phyloP scores from a whole-genome alignment of 2,888 invertebrate species.

The Creontiades dilutus region DNA sequence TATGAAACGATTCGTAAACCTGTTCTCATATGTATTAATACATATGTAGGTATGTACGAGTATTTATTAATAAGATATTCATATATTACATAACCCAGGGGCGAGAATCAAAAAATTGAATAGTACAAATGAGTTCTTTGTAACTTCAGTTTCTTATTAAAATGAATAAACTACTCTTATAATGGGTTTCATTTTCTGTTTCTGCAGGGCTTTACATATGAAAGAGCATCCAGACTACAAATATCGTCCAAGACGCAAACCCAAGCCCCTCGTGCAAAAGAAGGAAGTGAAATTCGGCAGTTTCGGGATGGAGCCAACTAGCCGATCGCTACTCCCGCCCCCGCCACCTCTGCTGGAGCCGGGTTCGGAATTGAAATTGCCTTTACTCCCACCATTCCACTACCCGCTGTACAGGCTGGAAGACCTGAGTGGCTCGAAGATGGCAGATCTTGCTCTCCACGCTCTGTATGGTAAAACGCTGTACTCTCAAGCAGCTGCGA shows the following conservation, averaged over 20 bases:
- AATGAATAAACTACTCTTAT: neutral
- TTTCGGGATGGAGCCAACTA: slow-evolving; percentile 71
- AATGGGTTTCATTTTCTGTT: neutral
- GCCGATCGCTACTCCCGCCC: slow-evolving; percentile 80
- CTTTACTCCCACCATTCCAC: slow-evolving; percentile 86
- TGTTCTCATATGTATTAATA: too few species aligned
- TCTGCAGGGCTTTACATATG: slow-evolving; percentile 90
- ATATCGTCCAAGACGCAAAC: slow-evolving; percentile 92
- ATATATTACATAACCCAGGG: too few species aligned
- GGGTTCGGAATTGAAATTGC: slow-evolving; percentile 83
- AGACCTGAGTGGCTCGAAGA: slow-evolving; percentile 75
- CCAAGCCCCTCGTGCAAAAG: slow-evolving; percentile 88
- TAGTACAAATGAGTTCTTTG: too few species aligned
- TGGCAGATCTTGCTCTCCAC: slow-evolving; percentile 85
- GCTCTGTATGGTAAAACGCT: slow-evolving; percentile 82
- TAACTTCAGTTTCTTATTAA: too few species aligned
- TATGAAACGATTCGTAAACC: too few species aligned
- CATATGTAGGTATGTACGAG: too few species aligned
- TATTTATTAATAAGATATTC: too few species aligned
- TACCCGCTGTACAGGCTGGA: slow-evolving; percentile 82
- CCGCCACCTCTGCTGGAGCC: slow-evolving; percentile 78
- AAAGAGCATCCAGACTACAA: slow-evolving; percentile 96
- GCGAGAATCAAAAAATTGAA: too few species aligned
- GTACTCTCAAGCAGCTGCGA: slow-evolving; percentile 79
- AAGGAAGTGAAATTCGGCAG: slow-evolving; percentile 83